Conservation (phyloP, 2,797 vertebrate species). For the Danio jaintianensis region DNA sequence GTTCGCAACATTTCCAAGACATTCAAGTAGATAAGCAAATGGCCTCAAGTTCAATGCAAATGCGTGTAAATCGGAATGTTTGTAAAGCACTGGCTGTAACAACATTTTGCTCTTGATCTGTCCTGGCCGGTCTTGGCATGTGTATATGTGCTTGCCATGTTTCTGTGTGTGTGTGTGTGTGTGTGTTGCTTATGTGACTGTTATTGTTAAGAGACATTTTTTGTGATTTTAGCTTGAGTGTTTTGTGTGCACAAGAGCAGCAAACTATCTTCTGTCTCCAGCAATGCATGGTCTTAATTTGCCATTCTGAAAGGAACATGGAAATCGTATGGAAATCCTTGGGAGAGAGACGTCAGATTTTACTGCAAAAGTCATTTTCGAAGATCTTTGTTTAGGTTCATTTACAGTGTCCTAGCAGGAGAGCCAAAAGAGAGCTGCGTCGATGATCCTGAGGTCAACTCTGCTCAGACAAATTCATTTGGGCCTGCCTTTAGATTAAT, state of each 20-base stretch:
- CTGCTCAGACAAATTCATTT: neutral
- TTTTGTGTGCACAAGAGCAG: slow-evolving; percentile 53
- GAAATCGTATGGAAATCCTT: slow-evolving; percentile 81
- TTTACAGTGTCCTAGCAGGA: slow-evolving; percentile 48
- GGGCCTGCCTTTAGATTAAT: neutral
- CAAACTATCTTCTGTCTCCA: slow-evolving; percentile 70
- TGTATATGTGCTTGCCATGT: slow-evolving; percentile 30
- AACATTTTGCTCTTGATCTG: slow-evolving; percentile 52
- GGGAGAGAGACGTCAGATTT: slow-evolving; percentile 60
- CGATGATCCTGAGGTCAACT: neutral
- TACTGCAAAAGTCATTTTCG: slow-evolving; percentile 58
- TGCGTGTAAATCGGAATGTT: slow-evolving; percentile 72
- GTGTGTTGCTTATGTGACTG: slow-evolving; percentile 2
- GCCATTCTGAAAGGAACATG: slow-evolving; percentile 81
- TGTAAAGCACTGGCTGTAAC: slow-evolving; percentile 53
- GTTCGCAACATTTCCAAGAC: slow-evolving; percentile 78
- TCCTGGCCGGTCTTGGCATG: slow-evolving; percentile 29
- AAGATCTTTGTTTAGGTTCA: slow-evolving; percentile 59
- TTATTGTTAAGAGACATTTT: slow-evolving; percentile 16
- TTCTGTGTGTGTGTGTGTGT: neutral
- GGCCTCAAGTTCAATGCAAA: slow-evolving; percentile 76
- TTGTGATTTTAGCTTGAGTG: slow-evolving; percentile 34
- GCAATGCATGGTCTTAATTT: slow-evolving; percentile 74
- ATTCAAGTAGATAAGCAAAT: slow-evolving; percentile 67
- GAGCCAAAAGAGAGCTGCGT: slow-evolving; percentile 5